Percentiles rank a stretch among this genome's conserved stretches.
phyloP scores from a whole-genome alignment of 2,888 invertebrate genomes.

The Nomada ferruginata region DNA sequence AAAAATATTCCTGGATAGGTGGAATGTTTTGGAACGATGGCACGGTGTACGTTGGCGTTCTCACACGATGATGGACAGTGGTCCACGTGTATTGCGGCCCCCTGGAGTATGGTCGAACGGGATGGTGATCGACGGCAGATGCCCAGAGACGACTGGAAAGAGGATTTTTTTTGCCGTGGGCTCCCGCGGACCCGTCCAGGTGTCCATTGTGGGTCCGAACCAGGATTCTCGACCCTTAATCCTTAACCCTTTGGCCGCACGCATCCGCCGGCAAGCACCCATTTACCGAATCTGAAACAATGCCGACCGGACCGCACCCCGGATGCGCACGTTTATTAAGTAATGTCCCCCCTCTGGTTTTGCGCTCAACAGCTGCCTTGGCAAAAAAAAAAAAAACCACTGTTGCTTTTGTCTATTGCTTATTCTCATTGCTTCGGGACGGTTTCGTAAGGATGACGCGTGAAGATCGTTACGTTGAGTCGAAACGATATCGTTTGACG shows the following conservation, averaged over 20 bases:
- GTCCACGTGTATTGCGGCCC: constrained; percentile 13
- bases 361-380: constrained; percentile 70
- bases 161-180: constrained; percentile 67
- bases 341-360: constrained; percentile 75
- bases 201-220: constrained; percentile 80
- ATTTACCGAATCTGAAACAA: constrained; percentile 82
- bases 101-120: constrained; percentile 21
- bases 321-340: constrained; percentile 81
- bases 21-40: not conserved
- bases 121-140: constrained; percentile 71
- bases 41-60: not conserved
- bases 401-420: constrained; percentile 72
- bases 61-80: constrained; percentile 50
- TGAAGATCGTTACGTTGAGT: constrained; percentile 46
- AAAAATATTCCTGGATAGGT: not conserved
- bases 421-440: constrained; percentile 59
- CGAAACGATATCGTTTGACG: not conserved
- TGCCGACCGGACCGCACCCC: constrained; percentile 82
- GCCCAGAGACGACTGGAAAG: constrained; percentile 70
- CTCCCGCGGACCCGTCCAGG: constrained; percentile 75
- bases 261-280: constrained; percentile 77
- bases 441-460: constrained; percentile 56
- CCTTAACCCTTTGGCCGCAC: constrained; percentile 77
- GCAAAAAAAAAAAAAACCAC: constrained; percentile 70
- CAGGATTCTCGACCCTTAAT: constrained; percentile 77